Evolutionary conservation across 2,888 invertebrate genomes (phyloP).

Genomic region (Spodoptera exigua): DNA sequence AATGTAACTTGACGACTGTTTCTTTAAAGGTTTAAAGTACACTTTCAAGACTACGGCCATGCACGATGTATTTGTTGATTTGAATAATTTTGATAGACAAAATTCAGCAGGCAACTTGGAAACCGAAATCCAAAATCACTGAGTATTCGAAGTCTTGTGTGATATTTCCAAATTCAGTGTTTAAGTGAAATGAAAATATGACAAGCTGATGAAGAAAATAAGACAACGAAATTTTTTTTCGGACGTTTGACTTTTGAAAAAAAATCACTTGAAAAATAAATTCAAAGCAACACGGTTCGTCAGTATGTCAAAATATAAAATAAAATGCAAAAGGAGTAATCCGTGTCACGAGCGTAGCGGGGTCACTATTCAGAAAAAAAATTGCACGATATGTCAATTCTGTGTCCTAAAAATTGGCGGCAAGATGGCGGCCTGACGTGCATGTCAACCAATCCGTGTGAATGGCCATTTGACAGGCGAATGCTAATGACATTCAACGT

Average conservation of each 20-base stretch:
- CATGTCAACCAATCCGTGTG: slow-evolving; percentile 68
- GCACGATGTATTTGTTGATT: too few relatives aligned
- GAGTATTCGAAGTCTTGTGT: too few relatives aligned
- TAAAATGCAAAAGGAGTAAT: slow-evolving; percentile 21
- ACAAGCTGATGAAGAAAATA: background rate
- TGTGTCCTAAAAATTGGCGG: slow-evolving; percentile 51
- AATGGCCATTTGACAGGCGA: slow-evolving; percentile 81
- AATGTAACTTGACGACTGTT: too few relatives aligned
- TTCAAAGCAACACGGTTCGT: slow-evolving; percentile 11
- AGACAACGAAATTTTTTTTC: background rate
- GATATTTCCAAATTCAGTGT: too few relatives aligned
- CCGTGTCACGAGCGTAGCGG: slow-evolving; percentile 36
- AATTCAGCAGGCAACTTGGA: too few relatives aligned
- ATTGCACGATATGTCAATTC: slow-evolving; percentile 65
- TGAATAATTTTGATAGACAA: too few relatives aligned
- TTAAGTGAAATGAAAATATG: background rate
- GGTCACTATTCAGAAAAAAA: slow-evolving; percentile 39
- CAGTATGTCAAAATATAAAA: slow-evolving; percentile 15
- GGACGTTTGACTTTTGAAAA: slow-evolving; percentile 3
- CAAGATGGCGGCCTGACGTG: slow-evolving; percentile 63
- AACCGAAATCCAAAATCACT: too few relatives aligned
- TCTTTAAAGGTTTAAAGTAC: too few relatives aligned
- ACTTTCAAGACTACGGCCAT: too few relatives aligned
- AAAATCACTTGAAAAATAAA: slow-evolving; percentile 18
- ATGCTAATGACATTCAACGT: slow-evolving; percentile 77